Conservation (phyloP, 2,797 vertebrate species). For the Peromyscus attwateri region DNA sequence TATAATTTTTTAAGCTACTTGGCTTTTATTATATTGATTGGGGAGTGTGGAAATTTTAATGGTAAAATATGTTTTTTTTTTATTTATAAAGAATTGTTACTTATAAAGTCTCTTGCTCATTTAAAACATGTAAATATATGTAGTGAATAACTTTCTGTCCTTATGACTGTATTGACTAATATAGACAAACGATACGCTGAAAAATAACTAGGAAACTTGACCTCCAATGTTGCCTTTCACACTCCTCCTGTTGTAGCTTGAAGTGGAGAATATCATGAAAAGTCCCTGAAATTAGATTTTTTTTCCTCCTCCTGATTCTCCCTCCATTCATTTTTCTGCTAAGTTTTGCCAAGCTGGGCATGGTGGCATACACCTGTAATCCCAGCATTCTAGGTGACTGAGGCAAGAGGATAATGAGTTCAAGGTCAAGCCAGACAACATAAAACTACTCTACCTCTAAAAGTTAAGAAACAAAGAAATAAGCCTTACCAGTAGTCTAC, state of each 20-base stretch:
- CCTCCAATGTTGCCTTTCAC: neutral
- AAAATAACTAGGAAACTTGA: neutral
- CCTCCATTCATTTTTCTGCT: neutral
- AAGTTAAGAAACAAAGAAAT: neutral
- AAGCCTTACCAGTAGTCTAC: neutral
- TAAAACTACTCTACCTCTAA: neutral
- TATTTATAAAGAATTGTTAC: neutral
- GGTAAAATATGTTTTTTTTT: neutral
- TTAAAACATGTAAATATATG: conserved; percentile 49
- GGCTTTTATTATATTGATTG: conserved; percentile 21
- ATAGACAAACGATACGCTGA: neutral
- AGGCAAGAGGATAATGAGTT: neutral
- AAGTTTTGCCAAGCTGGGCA: neutral
- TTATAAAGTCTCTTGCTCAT: neutral
- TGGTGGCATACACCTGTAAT: neutral
- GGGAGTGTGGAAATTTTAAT: neutral
- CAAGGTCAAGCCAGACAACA: neutral
- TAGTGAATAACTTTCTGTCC: conserved; percentile 53
- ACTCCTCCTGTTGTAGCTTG: neutral
- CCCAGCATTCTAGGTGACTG: no score
- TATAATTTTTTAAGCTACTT: neutral
- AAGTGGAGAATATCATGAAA: neutral
- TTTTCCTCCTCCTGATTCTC: neutral
- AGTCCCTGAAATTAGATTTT: neutral
- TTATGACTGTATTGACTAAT: neutral